Conservation (phyloP, 2,888 invertebrate species). For the Capitulum mitella region DNA sequence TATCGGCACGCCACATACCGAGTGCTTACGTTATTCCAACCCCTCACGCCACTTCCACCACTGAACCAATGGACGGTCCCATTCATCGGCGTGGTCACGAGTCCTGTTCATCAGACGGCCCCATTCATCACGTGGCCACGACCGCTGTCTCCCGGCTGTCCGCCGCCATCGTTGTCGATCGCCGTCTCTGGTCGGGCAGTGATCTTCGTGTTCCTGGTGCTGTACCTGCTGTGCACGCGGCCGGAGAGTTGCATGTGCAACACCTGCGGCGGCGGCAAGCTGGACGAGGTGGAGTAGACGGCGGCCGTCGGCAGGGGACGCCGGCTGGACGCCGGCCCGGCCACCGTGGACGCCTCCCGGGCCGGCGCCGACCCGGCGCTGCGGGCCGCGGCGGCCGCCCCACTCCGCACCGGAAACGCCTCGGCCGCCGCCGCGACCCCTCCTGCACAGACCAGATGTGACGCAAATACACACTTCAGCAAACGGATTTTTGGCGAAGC, state of each 20-base stretch:
- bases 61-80: no score
- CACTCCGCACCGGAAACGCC: neutral
- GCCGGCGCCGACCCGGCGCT: neutral
- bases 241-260: constrained; percentile 8
- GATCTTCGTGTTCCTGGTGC: neutral
- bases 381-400: neutral
- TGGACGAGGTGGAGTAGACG: neutral
- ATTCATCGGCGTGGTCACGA: no score
- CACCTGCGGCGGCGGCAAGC: neutral
- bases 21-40: no score
- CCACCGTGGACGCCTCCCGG: neutral
- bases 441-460: neutral
- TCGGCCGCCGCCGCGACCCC: neutral
- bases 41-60: no score
- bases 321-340: neutral
- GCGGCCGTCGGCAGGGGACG: neutral
- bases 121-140: no score
- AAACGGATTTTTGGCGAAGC: no score
- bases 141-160: no score
- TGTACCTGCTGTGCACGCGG: neutral
- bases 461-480: neutral
- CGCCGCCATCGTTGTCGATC: no score
- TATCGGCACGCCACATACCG: no score
- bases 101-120: no score
- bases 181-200: no score